These are phyloP conservation scores for Marisa cornuarietis DNA, from an alignment of 1,140 invertebrate species.

Conservation along the genomic window DNA sequence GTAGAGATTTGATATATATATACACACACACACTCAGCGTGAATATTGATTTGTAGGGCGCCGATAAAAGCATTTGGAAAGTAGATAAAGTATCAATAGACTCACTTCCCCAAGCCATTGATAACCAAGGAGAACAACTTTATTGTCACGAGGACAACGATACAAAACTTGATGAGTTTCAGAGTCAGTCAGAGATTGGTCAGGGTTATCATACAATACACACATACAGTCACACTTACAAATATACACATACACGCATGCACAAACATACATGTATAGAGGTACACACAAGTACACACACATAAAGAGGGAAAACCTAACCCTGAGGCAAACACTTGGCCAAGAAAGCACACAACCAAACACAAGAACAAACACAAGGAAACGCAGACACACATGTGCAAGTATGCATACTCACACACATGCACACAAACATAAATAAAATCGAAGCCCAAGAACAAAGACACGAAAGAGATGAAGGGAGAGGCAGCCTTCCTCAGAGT, in stretches of 20 bases:
- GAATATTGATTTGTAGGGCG: not conserved
- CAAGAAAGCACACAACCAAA: not conserved
- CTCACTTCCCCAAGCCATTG: not conserved
- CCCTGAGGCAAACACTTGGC: no score
- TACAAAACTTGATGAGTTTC: no score
- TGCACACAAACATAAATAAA: no score
- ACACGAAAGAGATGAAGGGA: conserved; percentile 1
- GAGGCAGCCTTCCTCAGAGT: not conserved
- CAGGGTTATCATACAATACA: not conserved
- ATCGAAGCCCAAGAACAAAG: not conserved
- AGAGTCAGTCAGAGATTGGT: no score
- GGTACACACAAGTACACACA: not conserved
- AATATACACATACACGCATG: not conserved
- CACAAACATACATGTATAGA: no score
- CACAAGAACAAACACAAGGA: not conserved
- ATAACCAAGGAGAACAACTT: not conserved
- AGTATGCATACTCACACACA: no score
- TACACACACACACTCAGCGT: no score
- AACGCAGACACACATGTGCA: not conserved
- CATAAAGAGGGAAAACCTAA: no score
- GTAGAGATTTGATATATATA: not conserved
- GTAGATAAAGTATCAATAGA: not conserved
- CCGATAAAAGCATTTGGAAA: not conserved
- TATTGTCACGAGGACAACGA: no score
- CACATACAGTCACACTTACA: not conserved